phyloP scores from a whole-genome alignment of 1,140 invertebrate species.

The Metaphire vulgaris region DNA sequence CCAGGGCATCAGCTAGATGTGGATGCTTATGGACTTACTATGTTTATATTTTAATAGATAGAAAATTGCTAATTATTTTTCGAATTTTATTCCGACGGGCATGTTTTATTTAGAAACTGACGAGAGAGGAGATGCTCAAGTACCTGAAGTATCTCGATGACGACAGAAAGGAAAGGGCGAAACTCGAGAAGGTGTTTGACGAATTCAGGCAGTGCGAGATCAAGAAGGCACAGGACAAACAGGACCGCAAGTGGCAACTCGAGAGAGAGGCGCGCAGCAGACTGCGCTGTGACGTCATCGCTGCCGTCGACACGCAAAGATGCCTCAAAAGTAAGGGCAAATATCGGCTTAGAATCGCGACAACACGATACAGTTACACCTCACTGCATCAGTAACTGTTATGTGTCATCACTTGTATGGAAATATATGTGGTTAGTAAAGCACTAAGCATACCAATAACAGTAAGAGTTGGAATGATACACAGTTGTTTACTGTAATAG shows the following conservation, averaged over 20 bases:
- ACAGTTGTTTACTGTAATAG: background rate
- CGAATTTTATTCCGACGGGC: too few relatives aligned
- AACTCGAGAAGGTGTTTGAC: background rate
- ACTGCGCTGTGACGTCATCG: background rate
- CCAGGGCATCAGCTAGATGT: too few relatives aligned
- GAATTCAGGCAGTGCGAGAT: background rate
- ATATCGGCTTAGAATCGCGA: background rate
- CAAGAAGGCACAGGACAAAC: background rate
- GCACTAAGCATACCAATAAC: background rate
- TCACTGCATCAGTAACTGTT: background rate
- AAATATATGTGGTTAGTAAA: background rate
- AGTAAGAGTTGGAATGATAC: background rate
- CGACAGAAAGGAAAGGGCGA: background rate
- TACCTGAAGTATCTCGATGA: background rate
- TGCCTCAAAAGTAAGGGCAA: background rate
- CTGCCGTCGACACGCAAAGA: background rate
- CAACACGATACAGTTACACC: background rate
- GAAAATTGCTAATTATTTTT: too few relatives aligned
- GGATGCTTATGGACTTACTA: too few relatives aligned
- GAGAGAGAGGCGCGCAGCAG: background rate
- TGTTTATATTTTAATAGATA: too few relatives aligned
- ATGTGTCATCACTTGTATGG: too few relatives aligned
- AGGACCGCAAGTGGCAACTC: background rate
- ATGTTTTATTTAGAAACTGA: background rate
- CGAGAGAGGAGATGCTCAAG: background rate